Conservation (phyloP, 2,888 invertebrate genomes). For the Diaperis boleti region DNA sequence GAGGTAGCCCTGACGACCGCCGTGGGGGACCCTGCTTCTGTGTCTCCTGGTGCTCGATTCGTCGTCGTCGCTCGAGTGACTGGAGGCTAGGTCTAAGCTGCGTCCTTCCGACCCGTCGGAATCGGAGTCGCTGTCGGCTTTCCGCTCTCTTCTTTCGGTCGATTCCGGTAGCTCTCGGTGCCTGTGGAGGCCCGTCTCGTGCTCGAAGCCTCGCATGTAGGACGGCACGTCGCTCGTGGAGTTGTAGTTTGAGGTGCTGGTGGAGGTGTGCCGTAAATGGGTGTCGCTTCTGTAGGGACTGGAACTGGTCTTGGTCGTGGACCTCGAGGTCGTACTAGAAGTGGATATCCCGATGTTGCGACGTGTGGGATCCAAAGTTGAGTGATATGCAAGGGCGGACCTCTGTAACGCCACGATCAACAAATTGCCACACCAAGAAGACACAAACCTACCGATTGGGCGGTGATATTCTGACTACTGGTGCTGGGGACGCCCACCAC, state of each 20-base stretch:
- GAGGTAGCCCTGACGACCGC: slow-evolving; percentile 67
- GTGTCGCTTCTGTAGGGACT: slow-evolving; percentile 87
- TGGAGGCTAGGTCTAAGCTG: slow-evolving; percentile 91
- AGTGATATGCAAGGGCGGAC: slow-evolving; percentile 86
- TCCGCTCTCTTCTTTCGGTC: slow-evolving; percentile 59
- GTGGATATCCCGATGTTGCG: slow-evolving; percentile 93
- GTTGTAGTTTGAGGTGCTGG: slow-evolving; percentile 90
- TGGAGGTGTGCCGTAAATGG: slow-evolving; percentile 85
- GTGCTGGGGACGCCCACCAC: slow-evolving; percentile 74
- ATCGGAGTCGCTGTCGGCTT: slow-evolving; percentile 76
- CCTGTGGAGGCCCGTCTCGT: slow-evolving; percentile 70
- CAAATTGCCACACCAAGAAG: too few relatives aligned
- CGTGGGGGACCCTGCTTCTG: slow-evolving; percentile 34
- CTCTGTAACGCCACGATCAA: slow-evolving; percentile 73
- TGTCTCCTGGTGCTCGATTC: slow-evolving; percentile 71
- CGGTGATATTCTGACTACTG: slow-evolving; percentile 82
- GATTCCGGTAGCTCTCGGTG: slow-evolving; percentile 68
- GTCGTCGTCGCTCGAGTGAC: slow-evolving; percentile 94
- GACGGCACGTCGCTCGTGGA: slow-evolving; percentile 83
- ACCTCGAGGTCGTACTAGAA: slow-evolving; percentile 93
- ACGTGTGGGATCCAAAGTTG: slow-evolving; percentile 73
- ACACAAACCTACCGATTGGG: slow-evolving; percentile 66
- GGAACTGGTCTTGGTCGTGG: slow-evolving; percentile 94
- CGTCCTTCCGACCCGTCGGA: slow-evolving; percentile 83
- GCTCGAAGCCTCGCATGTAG: slow-evolving; percentile 76